These are phyloP conservation scores for Bombylius major DNA, from an alignment of 2,888 invertebrate genomes.

Conservation along the genomic window DNA sequence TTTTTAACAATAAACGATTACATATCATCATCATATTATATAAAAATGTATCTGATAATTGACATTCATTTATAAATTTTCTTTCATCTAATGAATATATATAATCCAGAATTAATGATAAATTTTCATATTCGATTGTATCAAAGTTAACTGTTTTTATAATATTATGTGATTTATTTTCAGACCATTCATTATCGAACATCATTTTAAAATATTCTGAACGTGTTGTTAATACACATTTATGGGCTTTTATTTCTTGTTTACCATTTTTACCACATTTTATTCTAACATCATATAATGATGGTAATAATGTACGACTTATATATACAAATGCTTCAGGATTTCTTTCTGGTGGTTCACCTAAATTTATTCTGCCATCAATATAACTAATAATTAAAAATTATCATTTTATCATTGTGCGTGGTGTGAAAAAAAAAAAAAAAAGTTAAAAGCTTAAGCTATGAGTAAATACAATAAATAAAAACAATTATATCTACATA, in stretches of 20 bases:
- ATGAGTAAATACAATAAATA: no score
- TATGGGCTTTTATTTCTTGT: constrained; percentile 50
- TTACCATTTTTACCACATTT: constrained; percentile 38
- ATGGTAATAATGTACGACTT: constrained; percentile 38
- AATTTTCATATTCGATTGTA: constrained; percentile 30
- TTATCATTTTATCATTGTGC: no score
- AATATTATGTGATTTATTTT: constrained; percentile 17
- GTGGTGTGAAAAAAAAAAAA: no score
- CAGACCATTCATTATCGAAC: constrained; percentile 63
- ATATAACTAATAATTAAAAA: constrained; percentile 14
- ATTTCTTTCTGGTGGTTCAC: constrained; percentile 11
- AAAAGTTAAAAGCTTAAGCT: no score
- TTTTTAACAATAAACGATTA: constrained; percentile 63
- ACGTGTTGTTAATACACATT: constrained; percentile 65
- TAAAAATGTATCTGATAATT: constrained; percentile 53
- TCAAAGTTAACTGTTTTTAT: constrained; percentile 22
- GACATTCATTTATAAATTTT: constrained; percentile 41
- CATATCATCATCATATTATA: constrained; percentile 65
- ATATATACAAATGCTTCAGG: constrained; percentile 33
- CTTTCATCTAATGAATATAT: constrained; percentile 59
- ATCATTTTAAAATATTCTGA: constrained; percentile 79
- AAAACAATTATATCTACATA: no score
- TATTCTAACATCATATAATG: constrained; percentile 51
- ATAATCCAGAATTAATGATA: constrained; percentile 58
- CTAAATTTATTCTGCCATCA: neutral